A percentile compares a stretch with the other conserved stretches of the same genome.
Conservation (phyloP, 2,797 vertebrate genomes). For the Paramormyrops hopkinsi region DNA sequence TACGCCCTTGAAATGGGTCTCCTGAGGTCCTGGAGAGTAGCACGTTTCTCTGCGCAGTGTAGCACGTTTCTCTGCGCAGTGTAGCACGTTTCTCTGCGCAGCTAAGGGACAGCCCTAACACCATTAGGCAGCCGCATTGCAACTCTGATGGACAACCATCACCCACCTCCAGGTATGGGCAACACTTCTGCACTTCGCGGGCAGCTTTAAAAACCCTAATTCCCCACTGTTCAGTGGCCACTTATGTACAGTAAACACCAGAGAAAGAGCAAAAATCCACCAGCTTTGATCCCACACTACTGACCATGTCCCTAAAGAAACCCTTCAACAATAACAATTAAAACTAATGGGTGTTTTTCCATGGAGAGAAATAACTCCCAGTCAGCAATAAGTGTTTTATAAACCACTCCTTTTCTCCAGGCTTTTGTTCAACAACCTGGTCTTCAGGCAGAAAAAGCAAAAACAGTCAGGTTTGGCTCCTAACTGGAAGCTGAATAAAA, state of each 20-base stretch:
- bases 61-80: neutral
- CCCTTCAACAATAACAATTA: neutral
- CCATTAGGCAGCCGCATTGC: neutral
- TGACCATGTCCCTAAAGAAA: neutral
- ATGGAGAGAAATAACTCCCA: neutral
- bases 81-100: neutral
- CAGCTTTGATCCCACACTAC: neutral
- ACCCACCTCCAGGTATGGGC: neutral
- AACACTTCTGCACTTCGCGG: neutral
- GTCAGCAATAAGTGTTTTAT: constrained; percentile 4
- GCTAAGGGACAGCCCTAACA: neutral
- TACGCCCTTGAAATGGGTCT: neutral
- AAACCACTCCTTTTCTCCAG: neutral
- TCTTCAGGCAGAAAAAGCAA: neutral
- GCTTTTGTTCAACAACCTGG: neutral
- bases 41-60: neutral
- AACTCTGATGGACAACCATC: neutral
- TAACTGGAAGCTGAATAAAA: neutral
- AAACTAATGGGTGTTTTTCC: constrained; percentile 3
- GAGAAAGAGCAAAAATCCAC: neutral
- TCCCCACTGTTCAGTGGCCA: neutral
- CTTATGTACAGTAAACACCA: neutral
- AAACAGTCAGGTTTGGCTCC: neutral
- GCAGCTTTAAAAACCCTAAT: neutral
- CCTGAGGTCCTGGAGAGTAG: neutral